Base-by-base conservation (phyloP, 2,888 invertebrate species). In the Dryococelus australis region DNA sequence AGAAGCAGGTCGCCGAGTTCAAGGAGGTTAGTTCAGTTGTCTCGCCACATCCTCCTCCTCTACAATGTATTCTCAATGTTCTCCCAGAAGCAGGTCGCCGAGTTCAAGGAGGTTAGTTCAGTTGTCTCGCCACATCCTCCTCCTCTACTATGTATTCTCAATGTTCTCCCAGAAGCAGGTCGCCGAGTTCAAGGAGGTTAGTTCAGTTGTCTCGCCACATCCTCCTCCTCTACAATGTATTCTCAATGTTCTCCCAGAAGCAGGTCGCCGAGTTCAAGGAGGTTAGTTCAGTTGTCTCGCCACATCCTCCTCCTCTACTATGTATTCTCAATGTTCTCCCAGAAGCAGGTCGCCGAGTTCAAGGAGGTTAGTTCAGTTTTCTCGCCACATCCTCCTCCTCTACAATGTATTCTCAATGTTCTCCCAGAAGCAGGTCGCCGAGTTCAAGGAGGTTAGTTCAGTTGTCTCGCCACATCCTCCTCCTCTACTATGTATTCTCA, bases 341-440 rank as follows among this genome's bases (percentile, higher is more conserved):
- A 98, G 94, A 96, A 96, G 94, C 98, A 98, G 94, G 97, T 98
- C 92, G 97, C 98, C 91, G 98, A n/a, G 47, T 47, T 12, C 12
- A 47, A 9, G 47, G 12, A 47, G 47, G 47, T 12, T 12, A 47
- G 47, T 47, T n/a, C n/a, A n/a, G n/a, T n/a, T n/a, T n/a, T n/a
- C n/a, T n/a, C n/a, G n/a, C n/a, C n/a, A n/a, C n/a, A n/a, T n/a
- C n/a, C n/a, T n/a, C n/a, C n/a, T n/a, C n/a, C n/a, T n/a, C n/a
- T n/a, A 98, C 94, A 98, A 97, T 94, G 98, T 98, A 93, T 98
- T 98, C 95, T 98, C 98, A 92, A 98, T 98, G 97, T 98, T 98
- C 96, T 96, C 98, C 91, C 98, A 98, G 94, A 96, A 96, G 94
- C 98, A 98, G 94, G 97, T 98, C 92, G 97, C 98, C 91, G 98